phyloP scores from a whole-genome alignment of 2,797 vertebrate species.

The Trematomus bernacchii region DNA sequence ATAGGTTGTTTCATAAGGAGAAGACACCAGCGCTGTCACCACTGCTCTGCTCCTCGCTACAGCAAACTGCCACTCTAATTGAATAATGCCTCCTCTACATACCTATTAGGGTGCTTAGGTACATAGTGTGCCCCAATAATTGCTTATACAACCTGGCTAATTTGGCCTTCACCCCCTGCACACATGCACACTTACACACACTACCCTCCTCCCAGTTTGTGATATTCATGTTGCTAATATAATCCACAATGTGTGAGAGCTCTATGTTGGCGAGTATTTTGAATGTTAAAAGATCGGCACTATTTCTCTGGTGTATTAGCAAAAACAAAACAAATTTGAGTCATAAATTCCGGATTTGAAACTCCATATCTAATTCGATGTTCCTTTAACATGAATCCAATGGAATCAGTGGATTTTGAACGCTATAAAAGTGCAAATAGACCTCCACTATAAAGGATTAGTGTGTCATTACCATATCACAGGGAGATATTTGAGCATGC shows the following conservation, averaged over 20 bases:
- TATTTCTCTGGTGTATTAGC: constrained; percentile 49
- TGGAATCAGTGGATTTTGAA: constrained; percentile 60
- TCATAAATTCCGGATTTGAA: constrained; percentile 70
- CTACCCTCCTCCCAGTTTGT: constrained; percentile 40
- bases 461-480: constrained; percentile 81
- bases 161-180: constrained; percentile 80
- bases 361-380: constrained; percentile 68
- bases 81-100: constrained; percentile 90
- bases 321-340: constrained; percentile 71
- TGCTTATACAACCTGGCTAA: constrained; percentile 85
- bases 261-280: constrained; percentile 45
- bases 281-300: constrained; percentile 50
- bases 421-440: constrained; percentile 73
- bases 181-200: constrained; percentile 25
- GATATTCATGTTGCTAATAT: constrained; percentile 76
- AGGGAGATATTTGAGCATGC: constrained; percentile 69
- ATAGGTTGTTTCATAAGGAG: constrained; percentile 94
- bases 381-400: constrained; percentile 73
- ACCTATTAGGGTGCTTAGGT: constrained; percentile 87
- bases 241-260: constrained; percentile 41
- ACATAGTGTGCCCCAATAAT: constrained; percentile 87
- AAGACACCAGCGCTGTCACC: constrained; percentile 88
- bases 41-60: constrained; percentile 84
- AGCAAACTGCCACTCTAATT: constrained; percentile 90
- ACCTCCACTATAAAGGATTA: constrained; percentile 73